Evolutionary conservation across 2,113 vertebrate genomes (phyloP).

Genomic region (Epinephelus moara): DNA sequence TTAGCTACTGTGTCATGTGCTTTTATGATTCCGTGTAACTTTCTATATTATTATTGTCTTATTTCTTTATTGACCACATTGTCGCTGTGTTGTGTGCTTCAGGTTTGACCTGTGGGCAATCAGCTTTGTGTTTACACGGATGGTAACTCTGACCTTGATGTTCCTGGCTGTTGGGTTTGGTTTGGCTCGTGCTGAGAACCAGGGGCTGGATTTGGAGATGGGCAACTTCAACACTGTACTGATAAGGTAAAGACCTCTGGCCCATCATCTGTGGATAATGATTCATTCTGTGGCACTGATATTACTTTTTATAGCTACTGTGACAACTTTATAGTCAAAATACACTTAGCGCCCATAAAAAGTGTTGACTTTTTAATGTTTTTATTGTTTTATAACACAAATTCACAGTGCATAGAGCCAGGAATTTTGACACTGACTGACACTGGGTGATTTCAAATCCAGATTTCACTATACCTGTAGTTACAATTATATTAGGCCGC

Average conservation of each 20-base stretch:
- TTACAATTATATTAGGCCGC: neutral
- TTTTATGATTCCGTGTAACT: neutral
- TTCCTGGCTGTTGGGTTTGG: slow-evolving; percentile 96
- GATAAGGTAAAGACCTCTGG: slow-evolving; percentile 86
- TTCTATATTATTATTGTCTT: too few relatives aligned
- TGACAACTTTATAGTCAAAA: neutral
- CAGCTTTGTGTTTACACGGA: slow-evolving; percentile 92
- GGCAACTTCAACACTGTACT: slow-evolving; percentile 95
- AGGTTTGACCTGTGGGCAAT: slow-evolving; percentile 96
- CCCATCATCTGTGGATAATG: slow-evolving; percentile 11
- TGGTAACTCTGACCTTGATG: slow-evolving; percentile 93
- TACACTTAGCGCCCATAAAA: neutral
- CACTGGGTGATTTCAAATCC: neutral
- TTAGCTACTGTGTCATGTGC: too few relatives aligned
- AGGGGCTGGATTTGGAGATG: slow-evolving; percentile 89
- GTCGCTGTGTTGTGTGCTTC: slow-evolving; percentile 27
- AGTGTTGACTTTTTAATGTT: neutral
- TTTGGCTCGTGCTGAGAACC: slow-evolving; percentile 91
- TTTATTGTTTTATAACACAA: slow-evolving; percentile 6
- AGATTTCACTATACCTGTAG: neutral
- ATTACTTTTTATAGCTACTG: slow-evolving; percentile 27
- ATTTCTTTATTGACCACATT: neutral
- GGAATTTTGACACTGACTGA: neutral
- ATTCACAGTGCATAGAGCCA: neutral
- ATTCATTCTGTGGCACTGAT: slow-evolving; percentile 11